Evolutionary conservation across 2,113 vertebrate genomes (phyloP), one percentile per base, ranked within the genome.

Genomic region (Pogona vitticeps): DNA sequence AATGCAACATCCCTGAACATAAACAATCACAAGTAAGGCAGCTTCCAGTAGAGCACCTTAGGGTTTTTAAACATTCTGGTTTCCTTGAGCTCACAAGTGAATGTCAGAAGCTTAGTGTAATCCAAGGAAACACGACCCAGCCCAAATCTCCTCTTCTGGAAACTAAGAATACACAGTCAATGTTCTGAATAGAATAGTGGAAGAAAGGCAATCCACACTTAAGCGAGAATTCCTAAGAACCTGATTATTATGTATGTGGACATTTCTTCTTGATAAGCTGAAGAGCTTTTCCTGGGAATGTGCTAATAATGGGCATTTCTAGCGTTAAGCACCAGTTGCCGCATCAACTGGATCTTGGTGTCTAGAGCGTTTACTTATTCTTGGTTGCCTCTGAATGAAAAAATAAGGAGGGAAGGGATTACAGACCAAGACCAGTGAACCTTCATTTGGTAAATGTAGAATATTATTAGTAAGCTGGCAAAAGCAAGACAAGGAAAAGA

Each of bases 281-380:
- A 88, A 89, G 94, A 93, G 91, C 87, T 92, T 95, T 93, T 94
- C 92, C 91, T 91, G 94, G 91, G 94, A 94, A 96, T 93, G 93
- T 88, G 94, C 88, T 93, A 95, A 95, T 93, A 95, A 94, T 95
- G 89, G 92, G 76, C 88, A 89, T 93, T 90, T 94, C 92, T 90
- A 93, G 82, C 90, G 92, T 94, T 93, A 94, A 95, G 93, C 93
- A 93, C 92, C 91, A 92, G 90, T 94, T 94, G 88, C 94, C 94
- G 93, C 92, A 93, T 93, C 92, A 89, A 94, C 88, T 90, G 91
- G 85, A 88, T 94, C 91, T 58, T 87, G 38, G 94, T 93, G 95
- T 96, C 96, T 92, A 90, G 90, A 96, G 91, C 92, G 94, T 92
- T 96, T 96, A 96, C 92, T 96, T 94, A 96, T 96, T 96, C 95